These are phyloP conservation scores for Sepiola atlantica DNA, from an alignment of 2,888 invertebrate genomes.

Conservation along the genomic window DNA sequence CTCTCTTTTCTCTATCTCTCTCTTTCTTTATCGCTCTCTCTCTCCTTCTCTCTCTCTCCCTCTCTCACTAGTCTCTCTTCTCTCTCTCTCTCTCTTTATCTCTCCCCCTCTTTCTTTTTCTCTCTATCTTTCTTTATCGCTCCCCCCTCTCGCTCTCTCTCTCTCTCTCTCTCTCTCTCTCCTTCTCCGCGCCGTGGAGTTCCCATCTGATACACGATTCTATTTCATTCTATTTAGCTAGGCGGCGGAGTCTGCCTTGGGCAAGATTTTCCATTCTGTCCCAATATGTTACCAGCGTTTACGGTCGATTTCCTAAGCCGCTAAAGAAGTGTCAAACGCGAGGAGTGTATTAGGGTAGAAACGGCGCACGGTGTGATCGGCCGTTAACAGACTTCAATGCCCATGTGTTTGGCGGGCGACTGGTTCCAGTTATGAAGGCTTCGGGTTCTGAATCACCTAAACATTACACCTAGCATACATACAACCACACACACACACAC, in stretches of 20 bases:
- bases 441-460: neutral
- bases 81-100: too few species aligned
- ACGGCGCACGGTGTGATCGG: neutral
- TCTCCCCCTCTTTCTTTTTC: too few species aligned
- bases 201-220: neutral
- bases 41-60: too few species aligned
- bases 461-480: neutral
- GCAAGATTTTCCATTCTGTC: neutral
- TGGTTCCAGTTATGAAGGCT: neutral
- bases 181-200: too few species aligned
- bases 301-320: neutral
- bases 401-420: constrained; percentile 18
- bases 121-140: too few species aligned
- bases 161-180: too few species aligned
- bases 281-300: neutral
- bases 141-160: too few species aligned
- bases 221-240: constrained; percentile 11
- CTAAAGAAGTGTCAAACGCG: neutral
- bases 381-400: neutral
- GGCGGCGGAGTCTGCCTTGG: neutral
- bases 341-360: neutral
- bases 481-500: neutral
- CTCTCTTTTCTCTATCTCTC: too few species aligned
- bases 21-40: too few species aligned
- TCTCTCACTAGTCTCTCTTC: too few species aligned